A percentile compares a stretch with the other conserved stretches of the same genome.
phyloP scores from a whole-genome alignment of 2,888 invertebrate genomes.

The Philonicus albiceps region DNA sequence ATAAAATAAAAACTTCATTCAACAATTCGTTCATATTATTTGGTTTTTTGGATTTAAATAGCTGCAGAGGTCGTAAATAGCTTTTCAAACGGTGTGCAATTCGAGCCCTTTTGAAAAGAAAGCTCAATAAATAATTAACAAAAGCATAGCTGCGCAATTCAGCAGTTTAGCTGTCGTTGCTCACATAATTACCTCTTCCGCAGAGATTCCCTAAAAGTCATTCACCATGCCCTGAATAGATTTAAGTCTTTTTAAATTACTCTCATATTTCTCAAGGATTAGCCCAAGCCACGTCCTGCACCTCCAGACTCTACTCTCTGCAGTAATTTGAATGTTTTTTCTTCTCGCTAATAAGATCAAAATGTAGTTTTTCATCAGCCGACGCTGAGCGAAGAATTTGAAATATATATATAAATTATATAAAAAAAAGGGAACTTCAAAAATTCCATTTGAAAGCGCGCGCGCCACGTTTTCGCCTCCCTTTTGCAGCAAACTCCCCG shows the following conservation, averaged over 20 bases:
- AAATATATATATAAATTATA: neutral
- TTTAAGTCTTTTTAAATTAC: neutral
- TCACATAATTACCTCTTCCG: neutral
- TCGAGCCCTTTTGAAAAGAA: neutral
- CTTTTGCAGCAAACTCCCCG: neutral
- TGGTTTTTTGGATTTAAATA: neutral
- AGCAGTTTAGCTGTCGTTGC: neutral
- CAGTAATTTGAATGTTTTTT: neutral
- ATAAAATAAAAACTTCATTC: too few species aligned
- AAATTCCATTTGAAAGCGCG: constrained; percentile 17
- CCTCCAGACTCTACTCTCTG: neutral
- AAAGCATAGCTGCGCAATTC: neutral
- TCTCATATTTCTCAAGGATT: neutral
- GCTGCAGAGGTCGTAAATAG: neutral
- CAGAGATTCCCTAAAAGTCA: neutral
- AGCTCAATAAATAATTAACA: neutral
- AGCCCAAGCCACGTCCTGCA: neutral
- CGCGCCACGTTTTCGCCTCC: neutral
- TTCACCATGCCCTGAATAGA: neutral
- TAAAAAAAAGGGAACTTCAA: neutral
- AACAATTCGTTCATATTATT: too few species aligned
- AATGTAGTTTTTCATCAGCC: neutral
- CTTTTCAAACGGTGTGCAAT: neutral
- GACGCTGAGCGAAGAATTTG: neutral
- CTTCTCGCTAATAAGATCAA: neutral